Evolutionary conservation across 2,888 invertebrate genomes (phyloP).

Genomic region (Sphaerophoria taeniata): DNA sequence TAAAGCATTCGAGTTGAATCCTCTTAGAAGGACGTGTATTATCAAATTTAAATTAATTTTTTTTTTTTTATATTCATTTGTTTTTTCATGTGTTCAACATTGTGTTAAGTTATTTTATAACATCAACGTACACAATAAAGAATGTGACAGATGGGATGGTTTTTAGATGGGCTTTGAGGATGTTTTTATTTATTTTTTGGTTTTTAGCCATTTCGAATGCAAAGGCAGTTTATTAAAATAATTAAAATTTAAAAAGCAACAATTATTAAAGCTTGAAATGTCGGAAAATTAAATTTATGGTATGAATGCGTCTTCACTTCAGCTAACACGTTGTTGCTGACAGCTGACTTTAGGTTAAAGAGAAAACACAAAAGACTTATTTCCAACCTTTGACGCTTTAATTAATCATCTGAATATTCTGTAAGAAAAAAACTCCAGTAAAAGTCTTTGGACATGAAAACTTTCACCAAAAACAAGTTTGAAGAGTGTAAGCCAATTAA

Average conservation of each 20-base stretch:
- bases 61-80: conserved; percentile 1
- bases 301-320: no score
- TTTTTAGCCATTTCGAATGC: neutral
- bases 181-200: neutral
- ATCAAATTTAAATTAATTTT: conserved; percentile 64
- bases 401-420: no score
- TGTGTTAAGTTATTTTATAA: conserved; percentile 25
- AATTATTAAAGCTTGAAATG: no score
- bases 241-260: conserved; percentile 3
- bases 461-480: no score
- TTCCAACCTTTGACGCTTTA: no score
- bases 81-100: neutral
- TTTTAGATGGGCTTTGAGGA: conserved; percentile 5
- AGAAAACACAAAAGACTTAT: no score
- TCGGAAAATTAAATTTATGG: no score
- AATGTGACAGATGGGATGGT: conserved; percentile 44
- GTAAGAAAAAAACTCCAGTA: no score
- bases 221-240: conserved; percentile 3
- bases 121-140: conserved; percentile 36
- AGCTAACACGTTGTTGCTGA: no score
- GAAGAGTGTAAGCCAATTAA: no score
- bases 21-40: conserved; percentile 57
- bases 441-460: no score
- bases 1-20: conserved; percentile 48
- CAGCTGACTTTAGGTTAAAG: no score